Evolutionary conservation across 2,797 vertebrate genomes (phyloP).

Genomic region (Carduelis carduelis): DNA sequence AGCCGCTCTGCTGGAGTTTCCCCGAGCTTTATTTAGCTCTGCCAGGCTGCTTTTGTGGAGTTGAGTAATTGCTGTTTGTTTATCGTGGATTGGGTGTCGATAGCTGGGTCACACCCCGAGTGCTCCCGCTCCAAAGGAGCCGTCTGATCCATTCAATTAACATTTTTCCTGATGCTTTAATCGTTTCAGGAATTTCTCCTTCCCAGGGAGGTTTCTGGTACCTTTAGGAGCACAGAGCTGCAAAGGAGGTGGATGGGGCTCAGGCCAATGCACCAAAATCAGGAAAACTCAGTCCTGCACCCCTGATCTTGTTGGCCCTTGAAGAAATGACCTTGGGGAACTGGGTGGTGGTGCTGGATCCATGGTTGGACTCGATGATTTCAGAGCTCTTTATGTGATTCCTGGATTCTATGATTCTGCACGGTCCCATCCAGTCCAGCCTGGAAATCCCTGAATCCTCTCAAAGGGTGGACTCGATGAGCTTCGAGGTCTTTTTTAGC

Average conservation of each 20-base stretch:
- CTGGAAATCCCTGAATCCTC: neutral
- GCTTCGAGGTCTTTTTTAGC: neutral
- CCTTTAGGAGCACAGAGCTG: neutral
- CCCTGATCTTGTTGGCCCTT: no score
- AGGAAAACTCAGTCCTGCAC: neutral
- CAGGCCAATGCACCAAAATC: neutral
- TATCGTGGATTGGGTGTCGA: slow-evolving; percentile 4
- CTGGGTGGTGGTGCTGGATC: neutral
- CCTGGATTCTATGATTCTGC: no score
- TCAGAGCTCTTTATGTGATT: neutral
- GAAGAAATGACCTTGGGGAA: neutral
- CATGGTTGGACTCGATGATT: no score
- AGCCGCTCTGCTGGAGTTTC: neutral
- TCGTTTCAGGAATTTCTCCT: neutral
- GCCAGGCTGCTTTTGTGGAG: neutral
- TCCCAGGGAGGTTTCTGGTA: neutral
- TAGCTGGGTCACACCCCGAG: slow-evolving; percentile 21
- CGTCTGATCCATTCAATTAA: neutral
- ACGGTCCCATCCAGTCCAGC: rapidly evolving
- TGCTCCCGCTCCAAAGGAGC: neutral
- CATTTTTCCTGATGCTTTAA: neutral
- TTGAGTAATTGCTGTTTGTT: slow-evolving; percentile 56
- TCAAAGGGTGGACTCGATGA: rapidly evolving
- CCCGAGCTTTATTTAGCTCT: slow-evolving; percentile 19
- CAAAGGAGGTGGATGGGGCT: neutral